Evolutionary conservation across 1,140 invertebrate species (phyloP), one percentile per base, ranked within the genome.

Genomic region (Drosophila pachea): DNA sequence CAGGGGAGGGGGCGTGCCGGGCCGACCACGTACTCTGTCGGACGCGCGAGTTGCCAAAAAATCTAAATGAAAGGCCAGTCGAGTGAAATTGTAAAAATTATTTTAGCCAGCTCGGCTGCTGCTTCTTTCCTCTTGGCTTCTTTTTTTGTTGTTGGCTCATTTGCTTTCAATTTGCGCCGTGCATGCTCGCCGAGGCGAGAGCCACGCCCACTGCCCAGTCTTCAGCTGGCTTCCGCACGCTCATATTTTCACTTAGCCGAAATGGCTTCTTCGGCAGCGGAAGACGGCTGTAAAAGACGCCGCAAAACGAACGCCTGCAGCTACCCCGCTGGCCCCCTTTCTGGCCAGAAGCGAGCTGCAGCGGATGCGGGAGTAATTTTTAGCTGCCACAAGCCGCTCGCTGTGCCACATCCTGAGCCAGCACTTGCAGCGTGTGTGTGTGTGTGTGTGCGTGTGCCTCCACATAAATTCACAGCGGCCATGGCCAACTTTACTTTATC

Each of bases 281-380:
- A 83, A 83, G 76, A 58, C 50, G 73, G 76, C 81, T 79, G 79
- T 83, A 83, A 84, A 82, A 79, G 69, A 53, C 68, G 76, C 76
- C 63, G 75, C 79, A 76, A 79, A 82, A 71, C 79, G 84, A 73
- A 84, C 79, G 79, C 79, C 68, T 76, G 65, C 79, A 78, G 79
- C 66, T 66, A 1, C 3, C 22, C 22, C 22, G 22, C 22, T 22
- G 22, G n/a, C n/a, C n/a, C n/a, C 22, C 22, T 22, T 22, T 64
- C 14, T 16, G 40, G 67, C 66, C 61, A 74, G 32, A 59, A 77
- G 74, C 73, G 7, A 47, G 53, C 73, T 84, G 81, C 76, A 79
- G 59, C 81, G 79, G 79, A 84, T 84, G 79, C 76, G 79, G 68
- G 86, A 86, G 81, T 79, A 84, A 84, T 84, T 69, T 83, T 84